Base-by-base conservation (phyloP, 2,888 invertebrate genomes). In the Sussaba pulchella region DNA sequence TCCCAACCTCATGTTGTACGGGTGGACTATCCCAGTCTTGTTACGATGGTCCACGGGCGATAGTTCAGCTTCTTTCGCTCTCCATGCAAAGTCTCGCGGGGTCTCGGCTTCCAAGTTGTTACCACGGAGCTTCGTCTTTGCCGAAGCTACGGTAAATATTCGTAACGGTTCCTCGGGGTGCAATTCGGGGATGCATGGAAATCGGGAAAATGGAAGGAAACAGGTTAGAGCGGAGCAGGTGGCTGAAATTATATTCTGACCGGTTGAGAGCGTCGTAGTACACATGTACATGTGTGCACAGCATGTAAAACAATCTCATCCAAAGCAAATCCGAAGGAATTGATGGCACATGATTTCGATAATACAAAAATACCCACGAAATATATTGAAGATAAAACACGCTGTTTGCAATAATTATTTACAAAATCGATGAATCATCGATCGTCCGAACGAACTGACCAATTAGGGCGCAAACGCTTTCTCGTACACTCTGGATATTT, bases 131-230 rank as follows among this genome's bases (percentile, higher is more conserved):
- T 76, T 47, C 76, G 75, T 66, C 71, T 75, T 75, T 61, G 36
- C 43, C 45, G 43, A 52, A 50, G 78, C 77, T 76, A 54, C 82
- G 80, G 83, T 85, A 83, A 85, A 84, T 85, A 85, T 83, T 81
- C 85, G 75, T 52, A 84, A 84, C 82, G 81, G 81, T 76, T 74
- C 85, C 83, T 82, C 78, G 72, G 83, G 84, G 83, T 69, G 77
- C 79, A 73, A 85, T 83, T 82, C 57, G 64, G 50, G 67, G 71
- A 76, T 83, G 83, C 82, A 72, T 47, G 59, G 54, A 59, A 59
- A 61, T 52, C 43, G 41, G 47, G 39, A 69, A 73, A 61, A 47
- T 31, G 47, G 64, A 50, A 36, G 61, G 70, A 73, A 52, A 39
- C 57, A 47, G 39, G 39, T 2, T 2, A 41, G 14, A 26, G 73